A percentile compares a stretch with the other conserved stretches of the same genome.
Conservation (phyloP, 2,113 vertebrate species). For the Cettia cetti region DNA sequence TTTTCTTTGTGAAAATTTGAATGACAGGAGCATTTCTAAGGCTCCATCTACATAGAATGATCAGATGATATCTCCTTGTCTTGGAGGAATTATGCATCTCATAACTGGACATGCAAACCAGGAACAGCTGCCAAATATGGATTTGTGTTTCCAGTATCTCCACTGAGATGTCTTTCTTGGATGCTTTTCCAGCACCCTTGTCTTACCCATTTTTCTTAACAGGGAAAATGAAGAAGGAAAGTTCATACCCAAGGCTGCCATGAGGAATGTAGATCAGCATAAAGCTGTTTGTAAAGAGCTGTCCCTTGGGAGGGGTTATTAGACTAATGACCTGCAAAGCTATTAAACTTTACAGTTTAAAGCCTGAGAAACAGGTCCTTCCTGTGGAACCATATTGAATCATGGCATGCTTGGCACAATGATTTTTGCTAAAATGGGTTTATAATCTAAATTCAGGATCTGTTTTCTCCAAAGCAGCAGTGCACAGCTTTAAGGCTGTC, state of each 20-base stretch:
- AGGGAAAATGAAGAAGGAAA: neutral
- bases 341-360: neutral
- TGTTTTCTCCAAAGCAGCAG: neutral
- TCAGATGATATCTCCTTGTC: constrained; percentile 63
- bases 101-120: constrained; percentile 59
- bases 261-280: neutral
- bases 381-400: neutral
- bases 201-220: constrained; percentile 20
- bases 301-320: neutral
- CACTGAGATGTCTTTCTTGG: neutral
- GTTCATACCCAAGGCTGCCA: neutral
- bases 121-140: constrained; percentile 65
- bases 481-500: neutral
- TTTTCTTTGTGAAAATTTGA: constrained; percentile 76
- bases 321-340: neutral
- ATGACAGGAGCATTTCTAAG: constrained; percentile 72
- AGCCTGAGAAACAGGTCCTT: neutral
- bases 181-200: constrained; percentile 2
- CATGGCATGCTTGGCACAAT: neutral
- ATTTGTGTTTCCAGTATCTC: constrained; percentile 20
- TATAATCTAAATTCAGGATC: neutral
- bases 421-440: constrained; percentile 1
- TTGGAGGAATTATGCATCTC: constrained; percentile 52
- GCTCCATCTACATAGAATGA: constrained; percentile 47
- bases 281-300: neutral